Percentiles rank a stretch among this genome's conserved stretches.
Evolutionary conservation across 2,888 invertebrate species (phyloP).

Genomic region (Drosophila robusta): DNA sequence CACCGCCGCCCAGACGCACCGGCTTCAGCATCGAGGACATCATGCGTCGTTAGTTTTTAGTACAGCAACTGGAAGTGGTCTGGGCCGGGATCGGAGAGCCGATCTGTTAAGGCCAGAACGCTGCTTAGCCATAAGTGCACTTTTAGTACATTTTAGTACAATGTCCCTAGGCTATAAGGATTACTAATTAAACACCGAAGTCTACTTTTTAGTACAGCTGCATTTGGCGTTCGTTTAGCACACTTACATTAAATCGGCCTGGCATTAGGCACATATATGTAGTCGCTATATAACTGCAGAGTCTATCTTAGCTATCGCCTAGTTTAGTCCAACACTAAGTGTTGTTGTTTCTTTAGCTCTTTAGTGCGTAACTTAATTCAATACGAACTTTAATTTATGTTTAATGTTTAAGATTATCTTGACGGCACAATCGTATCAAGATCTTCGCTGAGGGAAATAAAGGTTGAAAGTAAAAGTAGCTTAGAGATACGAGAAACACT

Average conservation of each 20-base stretch:
- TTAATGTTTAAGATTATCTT: constrained; percentile 66
- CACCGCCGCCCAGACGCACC: constrained; percentile 88
- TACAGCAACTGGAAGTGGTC: constrained; percentile 19
- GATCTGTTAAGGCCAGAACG: constrained; percentile 20
- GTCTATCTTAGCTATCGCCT: constrained; percentile 55
- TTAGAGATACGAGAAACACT: constrained; percentile 26
- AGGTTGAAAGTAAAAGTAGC: constrained; percentile 75
- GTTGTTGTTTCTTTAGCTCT: constrained; percentile 57
- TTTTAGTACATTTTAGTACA: constrained; percentile 79
- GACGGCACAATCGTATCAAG: constrained; percentile 54
- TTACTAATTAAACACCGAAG: constrained; percentile 17
- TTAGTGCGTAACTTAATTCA: constrained; percentile 33
- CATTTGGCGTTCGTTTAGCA: constrained; percentile 41
- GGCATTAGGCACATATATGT: background rate
- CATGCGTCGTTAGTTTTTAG: constrained; percentile 88
- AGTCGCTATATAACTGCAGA: constrained; percentile 44
- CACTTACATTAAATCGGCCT: background rate
- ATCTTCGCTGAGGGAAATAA: constrained; percentile 67
- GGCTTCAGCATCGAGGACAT: constrained; percentile 96
- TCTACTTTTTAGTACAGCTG: constrained; percentile 47
- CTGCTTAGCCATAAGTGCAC: constrained; percentile 64
- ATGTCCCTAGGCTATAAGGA: constrained; percentile 65
- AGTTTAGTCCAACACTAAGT: constrained; percentile 67
- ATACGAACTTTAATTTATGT: constrained; percentile 62
- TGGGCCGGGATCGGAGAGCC: background rate